Evolutionary conservation across 1,140 invertebrate species (phyloP), one percentile per base, ranked within the genome.

Genomic region (Drosophila asahinai): DNA sequence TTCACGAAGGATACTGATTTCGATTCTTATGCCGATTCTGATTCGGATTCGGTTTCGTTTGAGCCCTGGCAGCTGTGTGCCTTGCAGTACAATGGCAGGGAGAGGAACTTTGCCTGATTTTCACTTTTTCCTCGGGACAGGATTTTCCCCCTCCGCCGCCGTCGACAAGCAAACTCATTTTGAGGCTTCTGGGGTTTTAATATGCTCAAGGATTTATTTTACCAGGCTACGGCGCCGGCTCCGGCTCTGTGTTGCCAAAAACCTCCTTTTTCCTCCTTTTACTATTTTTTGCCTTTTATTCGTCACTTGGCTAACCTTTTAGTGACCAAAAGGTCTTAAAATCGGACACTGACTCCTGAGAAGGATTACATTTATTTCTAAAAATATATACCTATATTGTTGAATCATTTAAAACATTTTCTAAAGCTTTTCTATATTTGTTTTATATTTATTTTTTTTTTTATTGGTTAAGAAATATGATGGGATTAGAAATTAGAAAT

Each of bases 121-220:
- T 81, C 74, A 77, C 77, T 77, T 80, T 83, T 60, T 17, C 30
- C 63, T 19, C 19, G 11, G 15, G 6, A 12, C 27, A 8, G 19
- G 9, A n/a, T 3, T 14, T 36, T 15, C 2, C 15, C 2, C 22
- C 33, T 11, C 33, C 33, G 33, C 33, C 33, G 33, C 33, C 33
- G 33, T 8, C 27, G 12, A n/a, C 54, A 43, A 17, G 55, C 59
- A 30, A 62, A 77, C 73, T 77, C 77, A 73, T 77, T 84, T 65
- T 52, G 47, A 61, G 59, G 47, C 76, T 77, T 74, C 75, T 27
- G 67, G 52, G 45, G 33, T 76, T 80, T 80, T 76, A 80, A 80
- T 80, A 68, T 60, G 64, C 78, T 51, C 74, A 78, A 79, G 64
- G 80, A 79, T 79, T 83, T 79, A 66, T 76, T 49, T 65, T 55